A percentile compares a stretch with the other conserved stretches of the same genome.
Evolutionary conservation across 2,888 invertebrate genomes (phyloP).

Genomic region (Cephus runcator): DNA sequence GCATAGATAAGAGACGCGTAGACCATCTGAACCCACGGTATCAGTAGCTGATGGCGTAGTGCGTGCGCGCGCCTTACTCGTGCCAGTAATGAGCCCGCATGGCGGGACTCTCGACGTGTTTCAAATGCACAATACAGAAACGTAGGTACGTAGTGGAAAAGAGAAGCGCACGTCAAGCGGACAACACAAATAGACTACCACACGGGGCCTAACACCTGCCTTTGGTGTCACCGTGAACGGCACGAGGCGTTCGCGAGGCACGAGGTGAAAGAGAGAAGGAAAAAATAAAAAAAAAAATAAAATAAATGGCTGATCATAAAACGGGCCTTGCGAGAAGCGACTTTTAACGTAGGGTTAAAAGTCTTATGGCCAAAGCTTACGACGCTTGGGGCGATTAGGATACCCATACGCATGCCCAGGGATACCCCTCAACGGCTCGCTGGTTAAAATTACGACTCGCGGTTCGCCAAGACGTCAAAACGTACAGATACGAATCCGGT

Average conservation of each 20-base stretch:
- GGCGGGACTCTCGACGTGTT: constrained; percentile 41
- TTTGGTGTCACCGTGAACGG: constrained; percentile 38
- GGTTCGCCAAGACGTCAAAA: background rate
- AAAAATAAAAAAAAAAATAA: constrained; percentile 26
- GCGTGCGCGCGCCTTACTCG: constrained; percentile 54
- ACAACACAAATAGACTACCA: constrained; percentile 53
- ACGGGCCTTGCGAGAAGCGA: background rate
- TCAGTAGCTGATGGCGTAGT: constrained; percentile 28
- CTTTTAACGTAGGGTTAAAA: background rate
- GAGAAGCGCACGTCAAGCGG: constrained; percentile 25
- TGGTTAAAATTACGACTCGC: background rate
- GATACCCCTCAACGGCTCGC: background rate
- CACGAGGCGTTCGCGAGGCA: constrained; percentile 12
- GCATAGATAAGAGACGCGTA: background rate
- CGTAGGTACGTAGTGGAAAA: constrained; percentile 26
- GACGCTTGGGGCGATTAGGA: background rate
- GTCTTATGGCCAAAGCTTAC: background rate
- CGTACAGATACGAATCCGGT: background rate
- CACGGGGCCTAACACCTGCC: constrained; percentile 57
- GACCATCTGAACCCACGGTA: constrained; percentile 6
- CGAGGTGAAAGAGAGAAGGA: background rate
- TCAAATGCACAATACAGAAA: constrained; percentile 52
- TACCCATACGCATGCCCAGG: background rate
- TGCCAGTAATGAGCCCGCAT: constrained; percentile 62
- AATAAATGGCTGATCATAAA: constrained; percentile 21